A percentile compares a stretch with the other conserved stretches of the same genome.
Evolutionary conservation across 2,888 invertebrate genomes (phyloP).

Genomic region (Tenthredo amoena): DNA sequence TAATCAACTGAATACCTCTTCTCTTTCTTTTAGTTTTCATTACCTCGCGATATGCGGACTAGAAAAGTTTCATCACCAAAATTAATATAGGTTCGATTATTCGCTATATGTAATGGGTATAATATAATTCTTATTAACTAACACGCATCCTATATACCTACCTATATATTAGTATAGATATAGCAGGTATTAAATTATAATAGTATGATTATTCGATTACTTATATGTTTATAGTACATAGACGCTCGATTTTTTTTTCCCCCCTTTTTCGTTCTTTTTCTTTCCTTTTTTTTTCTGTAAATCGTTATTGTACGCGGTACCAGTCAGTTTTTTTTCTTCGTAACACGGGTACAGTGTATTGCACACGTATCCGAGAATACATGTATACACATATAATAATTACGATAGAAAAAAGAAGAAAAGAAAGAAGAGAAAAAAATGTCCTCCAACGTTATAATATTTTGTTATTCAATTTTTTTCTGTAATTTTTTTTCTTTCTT

Average conservation of each 20-base stretch:
- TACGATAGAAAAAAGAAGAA: no score
- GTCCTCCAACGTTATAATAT: no score
- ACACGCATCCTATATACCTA: not conserved
- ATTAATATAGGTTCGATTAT: not conserved
- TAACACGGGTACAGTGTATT: no score
- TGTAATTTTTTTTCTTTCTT: no score
- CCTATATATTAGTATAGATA: no score
- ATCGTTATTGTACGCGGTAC: not conserved
- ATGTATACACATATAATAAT: not conserved
- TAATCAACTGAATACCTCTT: not conserved
- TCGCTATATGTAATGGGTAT: not conserved
- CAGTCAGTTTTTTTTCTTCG: not conserved
- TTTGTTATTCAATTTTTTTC: no score
- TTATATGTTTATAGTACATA: not conserved
- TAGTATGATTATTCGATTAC: not conserved
- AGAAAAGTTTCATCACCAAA: slow-evolving; percentile 2
- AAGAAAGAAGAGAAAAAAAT: no score
- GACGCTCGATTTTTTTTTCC: not conserved
- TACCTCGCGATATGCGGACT: not conserved
- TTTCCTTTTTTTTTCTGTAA: not conserved
- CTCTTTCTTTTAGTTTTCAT: not conserved
- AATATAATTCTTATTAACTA: not conserved
- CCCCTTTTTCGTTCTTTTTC: not conserved
- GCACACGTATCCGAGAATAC: no score
- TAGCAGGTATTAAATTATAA: not conserved